A percentile compares a stretch with the other conserved stretches of the same genome.
Conservation (phyloP, 2,797 vertebrate genomes). For the Hirundo rustica region DNA sequence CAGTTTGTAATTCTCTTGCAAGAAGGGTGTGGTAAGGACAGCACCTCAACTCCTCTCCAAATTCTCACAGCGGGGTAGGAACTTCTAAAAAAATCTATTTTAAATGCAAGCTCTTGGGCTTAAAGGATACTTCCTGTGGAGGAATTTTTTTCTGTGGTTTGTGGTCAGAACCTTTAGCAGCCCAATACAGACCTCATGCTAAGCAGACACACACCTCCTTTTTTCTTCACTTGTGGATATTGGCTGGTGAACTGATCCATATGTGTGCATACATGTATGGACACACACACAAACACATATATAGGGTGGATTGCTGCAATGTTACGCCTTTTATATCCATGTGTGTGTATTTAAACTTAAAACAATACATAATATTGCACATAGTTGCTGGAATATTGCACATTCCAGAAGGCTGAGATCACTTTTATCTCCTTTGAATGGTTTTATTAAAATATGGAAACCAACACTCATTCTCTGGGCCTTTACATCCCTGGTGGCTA, state of each 20-base stretch:
- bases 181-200: accelerated
- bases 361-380: not conserved
- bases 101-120: not conserved
- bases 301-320: not conserved
- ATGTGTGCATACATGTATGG: not conserved
- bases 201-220: not conserved
- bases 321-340: not conserved
- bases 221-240: not conserved
- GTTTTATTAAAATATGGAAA: not conserved
- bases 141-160: not conserved
- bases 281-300: not conserved
- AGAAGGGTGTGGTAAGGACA: not conserved
- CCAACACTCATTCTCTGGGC: accelerated
- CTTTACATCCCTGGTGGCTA: not conserved
- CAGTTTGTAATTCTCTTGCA: not conserved
- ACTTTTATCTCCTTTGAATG: not conserved
- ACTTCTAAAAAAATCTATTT: not conserved
- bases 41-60: not conserved
- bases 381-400: not conserved
- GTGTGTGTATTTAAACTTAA: not conserved
- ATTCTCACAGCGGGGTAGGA: not conserved
- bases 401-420: not conserved
- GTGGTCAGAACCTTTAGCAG: not conserved
- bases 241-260: not conserved
- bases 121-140: not conserved